Evolutionary conservation across 1,140 invertebrate genomes (phyloP).

Genomic region (Lysiphlebus fabarum): DNA sequence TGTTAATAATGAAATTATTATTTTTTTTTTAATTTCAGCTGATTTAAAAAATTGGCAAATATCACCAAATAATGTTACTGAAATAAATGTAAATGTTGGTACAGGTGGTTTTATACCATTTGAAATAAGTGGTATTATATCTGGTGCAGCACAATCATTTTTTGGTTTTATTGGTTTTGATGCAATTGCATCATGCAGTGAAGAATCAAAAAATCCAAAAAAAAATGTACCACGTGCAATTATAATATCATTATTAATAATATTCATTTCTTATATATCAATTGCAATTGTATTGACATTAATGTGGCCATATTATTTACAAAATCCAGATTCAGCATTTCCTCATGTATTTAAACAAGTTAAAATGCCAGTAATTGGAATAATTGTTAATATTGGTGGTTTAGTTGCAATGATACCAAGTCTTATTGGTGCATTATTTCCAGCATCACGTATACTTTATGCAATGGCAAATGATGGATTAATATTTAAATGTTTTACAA

Average conservation of each 20-base stretch:
- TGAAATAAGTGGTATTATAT: too few species aligned
- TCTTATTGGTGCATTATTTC: constrained; percentile 86
- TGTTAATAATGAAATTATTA: background rate
- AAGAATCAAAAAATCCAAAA: constrained; percentile 85
- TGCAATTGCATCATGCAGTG: constrained; percentile 80
- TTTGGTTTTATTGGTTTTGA: constrained; percentile 91
- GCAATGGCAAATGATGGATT: constrained; percentile 88
- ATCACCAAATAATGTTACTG: constrained; percentile 56
- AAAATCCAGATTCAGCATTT: constrained; percentile 79
- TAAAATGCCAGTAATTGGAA: constrained; percentile 71
- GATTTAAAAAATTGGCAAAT: constrained; percentile 65
- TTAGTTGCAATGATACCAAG: constrained; percentile 74
- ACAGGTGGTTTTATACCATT: too few species aligned
- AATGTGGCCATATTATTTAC: constrained; percentile 82
- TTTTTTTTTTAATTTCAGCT: constrained; percentile 32
- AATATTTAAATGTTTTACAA: constrained; percentile 72
- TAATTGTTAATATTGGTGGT: constrained; percentile 84
- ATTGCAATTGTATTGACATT: constrained; percentile 82
- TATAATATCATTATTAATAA: constrained; percentile 72
- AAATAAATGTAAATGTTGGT: constrained; percentile 39
- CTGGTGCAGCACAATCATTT: constrained; percentile 82
- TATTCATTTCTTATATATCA: constrained; percentile 81
- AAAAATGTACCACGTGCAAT: constrained; percentile 85
- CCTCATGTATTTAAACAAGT: constrained; percentile 75
- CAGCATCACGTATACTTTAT: constrained; percentile 81